Evolutionary conservation across 2,113 vertebrate species (phyloP).

Genomic region (Silurus meridionalis): DNA sequence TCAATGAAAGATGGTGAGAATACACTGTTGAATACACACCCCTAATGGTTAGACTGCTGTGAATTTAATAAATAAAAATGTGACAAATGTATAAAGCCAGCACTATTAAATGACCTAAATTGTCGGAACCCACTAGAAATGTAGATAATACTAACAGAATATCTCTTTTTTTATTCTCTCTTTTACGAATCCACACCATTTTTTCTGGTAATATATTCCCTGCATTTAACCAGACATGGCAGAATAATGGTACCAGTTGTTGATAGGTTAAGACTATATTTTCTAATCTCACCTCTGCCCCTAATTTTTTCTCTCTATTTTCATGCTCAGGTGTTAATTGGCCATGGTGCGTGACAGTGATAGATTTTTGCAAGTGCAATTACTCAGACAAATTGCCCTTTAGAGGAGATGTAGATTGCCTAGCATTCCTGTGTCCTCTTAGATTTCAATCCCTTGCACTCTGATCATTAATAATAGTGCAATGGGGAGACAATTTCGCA

Average conservation of each 20-base stretch:
- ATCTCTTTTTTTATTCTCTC: not conserved
- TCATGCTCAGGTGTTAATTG: constrained; percentile 56
- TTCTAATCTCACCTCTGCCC: constrained; percentile 39
- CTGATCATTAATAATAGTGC: constrained; percentile 51
- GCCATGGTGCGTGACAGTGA: constrained; percentile 53
- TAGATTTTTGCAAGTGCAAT: constrained; percentile 60
- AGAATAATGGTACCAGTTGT: constrained; percentile 22
- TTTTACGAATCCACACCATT: not conserved
- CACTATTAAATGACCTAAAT: constrained; percentile 16
- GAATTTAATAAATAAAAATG: not conserved
- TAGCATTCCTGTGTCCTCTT: constrained; percentile 49
- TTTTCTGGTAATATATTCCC: not conserved
- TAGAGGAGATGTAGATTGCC: constrained; percentile 56
- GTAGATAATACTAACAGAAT: not conserved
- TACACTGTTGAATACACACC: not conserved
- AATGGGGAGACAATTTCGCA: constrained; percentile 43
- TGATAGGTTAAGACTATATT: constrained; percentile 44
- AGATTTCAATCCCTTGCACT: constrained; percentile 50
- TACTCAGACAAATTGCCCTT: constrained; percentile 60
- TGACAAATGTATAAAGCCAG: not conserved
- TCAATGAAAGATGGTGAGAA: not conserved
- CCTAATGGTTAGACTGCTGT: not conserved
- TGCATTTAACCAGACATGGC: constrained; percentile 23
- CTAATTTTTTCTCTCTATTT: constrained; percentile 41
- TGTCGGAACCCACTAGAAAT: not conserved